Conservation (phyloP, 2,888 invertebrate genomes). For the Amiota minor region DNA sequence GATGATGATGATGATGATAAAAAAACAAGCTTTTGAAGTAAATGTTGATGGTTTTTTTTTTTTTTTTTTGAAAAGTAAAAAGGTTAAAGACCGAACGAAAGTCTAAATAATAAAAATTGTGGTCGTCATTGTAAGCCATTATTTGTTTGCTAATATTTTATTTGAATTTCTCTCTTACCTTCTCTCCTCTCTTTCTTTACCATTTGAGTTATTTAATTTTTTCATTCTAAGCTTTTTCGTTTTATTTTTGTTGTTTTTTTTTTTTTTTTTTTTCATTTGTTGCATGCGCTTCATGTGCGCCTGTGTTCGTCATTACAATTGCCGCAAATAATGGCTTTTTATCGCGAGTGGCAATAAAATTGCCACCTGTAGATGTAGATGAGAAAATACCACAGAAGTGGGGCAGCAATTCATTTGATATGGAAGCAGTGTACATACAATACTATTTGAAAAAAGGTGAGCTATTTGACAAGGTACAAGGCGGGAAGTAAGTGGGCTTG, state of each 20-base stretch:
- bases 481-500: no score
- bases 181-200: no score
- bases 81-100: not conserved
- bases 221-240: no score
- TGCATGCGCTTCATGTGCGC: no score
- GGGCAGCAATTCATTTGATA: not conserved
- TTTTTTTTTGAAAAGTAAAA: not conserved
- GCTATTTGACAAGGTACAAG: no score
- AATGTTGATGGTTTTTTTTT: not conserved
- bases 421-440: not conserved
- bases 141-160: no score
- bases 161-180: no score
- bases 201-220: no score
- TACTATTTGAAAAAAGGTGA: not conserved
- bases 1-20: not conserved
- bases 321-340: not conserved
- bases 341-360: not conserved
- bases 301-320: not conserved
- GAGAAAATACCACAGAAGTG: not conserved
- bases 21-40: not conserved
- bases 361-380: conserved; percentile 8
- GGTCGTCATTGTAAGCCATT: no score
- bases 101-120: no score
- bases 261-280: no score
- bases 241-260: no score